Base-by-base conservation (phyloP, 2,888 invertebrate species). In the Mythimna loreyi region DNA sequence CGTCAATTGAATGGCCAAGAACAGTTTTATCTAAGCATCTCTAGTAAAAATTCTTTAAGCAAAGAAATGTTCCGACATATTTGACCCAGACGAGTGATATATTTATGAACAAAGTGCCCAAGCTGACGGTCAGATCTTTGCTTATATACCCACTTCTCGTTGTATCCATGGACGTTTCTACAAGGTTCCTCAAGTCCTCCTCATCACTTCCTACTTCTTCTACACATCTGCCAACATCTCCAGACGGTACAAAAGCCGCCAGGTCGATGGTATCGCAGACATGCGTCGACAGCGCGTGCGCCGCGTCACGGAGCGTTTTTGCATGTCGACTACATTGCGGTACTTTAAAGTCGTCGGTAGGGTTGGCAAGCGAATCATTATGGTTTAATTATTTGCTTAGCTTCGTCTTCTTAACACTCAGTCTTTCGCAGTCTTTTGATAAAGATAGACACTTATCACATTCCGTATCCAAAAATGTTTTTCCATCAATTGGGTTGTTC, bases 321-420 rank as follows among this genome's bases (percentile, higher is more conserved):
- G 60, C 76, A 77, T 81, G 60, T 64, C 45, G 76, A 76, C 56
- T 69, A 53, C 30, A 58, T 81, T 77, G 78, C 78, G 78, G 78
- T 81, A 77, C 72, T 61, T 81, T 11, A 52, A 40, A 76, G 56
- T 63, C 49, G 30, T 57, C 57, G 40, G 23, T 64, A 77, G 64
- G 81, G 78, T 58, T 81, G 53, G 1, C 64, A 58, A n/a, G 7
- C 0, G 11, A 11, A 52, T 16, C 21, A n/a, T 6, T 8, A n/a
- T 19, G 8, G 8, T n/a, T 49, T 21, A 13, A 50, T 23, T 19
- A 21, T 13, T 21, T 30, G 3, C 49, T 62, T 6, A 9, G 6
- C 40, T 13, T 33, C 3, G 13, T 33, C 21, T 30, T 33, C n/a
- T 19, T n/a, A 30, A n/a, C 1, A 5, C n/a, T 30, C 11, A 53